A percentile compares a stretch with the other conserved stretches of the same genome.
Conservation (phyloP, 2,113 vertebrate species). For the Calyptomena viridis region DNA sequence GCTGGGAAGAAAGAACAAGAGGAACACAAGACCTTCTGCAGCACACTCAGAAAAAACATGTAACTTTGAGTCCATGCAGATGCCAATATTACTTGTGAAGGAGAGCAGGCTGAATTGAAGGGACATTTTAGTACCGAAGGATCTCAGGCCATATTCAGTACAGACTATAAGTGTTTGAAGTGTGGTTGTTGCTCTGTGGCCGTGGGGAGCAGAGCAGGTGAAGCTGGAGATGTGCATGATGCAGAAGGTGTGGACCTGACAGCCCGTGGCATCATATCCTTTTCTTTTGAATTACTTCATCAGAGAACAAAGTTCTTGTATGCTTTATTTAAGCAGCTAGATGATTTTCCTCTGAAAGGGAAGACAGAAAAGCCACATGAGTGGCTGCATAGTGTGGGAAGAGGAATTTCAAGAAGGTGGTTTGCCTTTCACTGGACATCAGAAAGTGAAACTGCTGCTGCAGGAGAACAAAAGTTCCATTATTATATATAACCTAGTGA, state of each 20-base stretch:
- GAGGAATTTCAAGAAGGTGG: background rate
- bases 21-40: background rate
- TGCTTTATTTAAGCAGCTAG: background rate
- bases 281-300: background rate
- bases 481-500: background rate
- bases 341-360: background rate
- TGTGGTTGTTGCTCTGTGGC: background rate
- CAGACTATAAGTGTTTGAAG: background rate
- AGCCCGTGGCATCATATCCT: accelerated
- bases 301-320: background rate
- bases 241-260: background rate
- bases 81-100: background rate
- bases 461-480: background rate
- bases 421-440: background rate
- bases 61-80: background rate
- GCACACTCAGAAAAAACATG: background rate
- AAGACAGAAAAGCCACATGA: background rate
- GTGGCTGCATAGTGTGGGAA: background rate
- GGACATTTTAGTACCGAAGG: too few relatives aligned
- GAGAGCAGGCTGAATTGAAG: background rate
- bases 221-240: background rate
- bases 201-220: too few relatives aligned
- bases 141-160: background rate
- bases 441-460: background rate
- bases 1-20: background rate